Conservation (phyloP, 2,888 invertebrate species). For the Pammene fasciana region DNA sequence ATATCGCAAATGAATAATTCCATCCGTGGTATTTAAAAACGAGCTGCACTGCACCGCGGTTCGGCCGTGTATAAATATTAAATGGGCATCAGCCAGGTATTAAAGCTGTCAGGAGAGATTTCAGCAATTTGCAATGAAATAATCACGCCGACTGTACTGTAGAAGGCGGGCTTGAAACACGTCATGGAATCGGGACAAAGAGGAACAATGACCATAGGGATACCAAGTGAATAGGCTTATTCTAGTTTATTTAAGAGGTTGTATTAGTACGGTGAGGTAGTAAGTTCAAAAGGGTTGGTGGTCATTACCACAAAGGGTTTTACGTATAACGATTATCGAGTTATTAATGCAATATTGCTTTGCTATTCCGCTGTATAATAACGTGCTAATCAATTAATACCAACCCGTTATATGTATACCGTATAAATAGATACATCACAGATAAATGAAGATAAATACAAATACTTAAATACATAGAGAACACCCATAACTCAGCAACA, state of each 20-base stretch:
- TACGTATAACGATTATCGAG: too few relatives aligned
- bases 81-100: slow-evolving; percentile 37
- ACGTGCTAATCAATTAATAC: too few relatives aligned
- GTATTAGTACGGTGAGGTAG: too few relatives aligned
- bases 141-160: slow-evolving; percentile 17
- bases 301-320: too few relatives aligned
- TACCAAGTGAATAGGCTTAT: slow-evolving; percentile 9
- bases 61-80: slow-evolving; percentile 36
- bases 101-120: slow-evolving; percentile 39
- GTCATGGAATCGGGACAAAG: slow-evolving; percentile 31
- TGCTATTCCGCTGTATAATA: too few relatives aligned
- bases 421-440: too few relatives aligned
- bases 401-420: too few relatives aligned
- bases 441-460: too few relatives aligned
- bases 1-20: slow-evolving; percentile 27
- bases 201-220: slow-evolving; percentile 24
- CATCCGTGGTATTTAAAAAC: slow-evolving; percentile 24
- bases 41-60: slow-evolving; percentile 16
- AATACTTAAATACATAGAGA: too few relatives aligned
- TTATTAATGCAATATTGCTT: too few relatives aligned
- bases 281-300: too few relatives aligned
- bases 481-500: too few relatives aligned
- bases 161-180: slow-evolving; percentile 8
- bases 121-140: slow-evolving; percentile 37
- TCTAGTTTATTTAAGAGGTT: background rate